phyloP scores from a whole-genome alignment of 2,888 invertebrate species.

The Hydroisotoma schaefferi region DNA sequence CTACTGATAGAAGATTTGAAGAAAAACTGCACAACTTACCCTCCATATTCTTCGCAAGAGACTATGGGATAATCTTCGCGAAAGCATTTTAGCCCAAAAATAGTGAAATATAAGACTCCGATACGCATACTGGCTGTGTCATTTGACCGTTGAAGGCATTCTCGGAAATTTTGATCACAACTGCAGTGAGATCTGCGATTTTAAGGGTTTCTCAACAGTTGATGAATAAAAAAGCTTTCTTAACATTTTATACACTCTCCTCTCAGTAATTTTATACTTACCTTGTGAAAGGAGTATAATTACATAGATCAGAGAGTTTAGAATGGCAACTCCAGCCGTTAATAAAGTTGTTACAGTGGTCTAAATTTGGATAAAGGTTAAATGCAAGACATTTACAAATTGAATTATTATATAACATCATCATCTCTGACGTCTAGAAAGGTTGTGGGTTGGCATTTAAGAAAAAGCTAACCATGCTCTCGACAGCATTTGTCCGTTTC shows the following conservation, averaged over 20 bases:
- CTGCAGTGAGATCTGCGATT: slow-evolving; percentile 64
- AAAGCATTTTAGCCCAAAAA: slow-evolving; percentile 70
- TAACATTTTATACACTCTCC: too few relatives aligned
- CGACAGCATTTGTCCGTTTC: slow-evolving; percentile 65
- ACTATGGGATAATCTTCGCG: slow-evolving; percentile 55
- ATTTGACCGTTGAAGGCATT: slow-evolving; percentile 65
- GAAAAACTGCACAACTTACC: slow-evolving; percentile 28
- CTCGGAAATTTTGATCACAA: slow-evolving; percentile 67
- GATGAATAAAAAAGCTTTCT: too few relatives aligned
- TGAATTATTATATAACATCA: not conserved
- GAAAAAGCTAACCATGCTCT: slow-evolving; percentile 31
- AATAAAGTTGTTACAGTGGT: slow-evolving; percentile 36
- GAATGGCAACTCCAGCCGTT: slow-evolving; percentile 38
- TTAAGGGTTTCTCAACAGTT: not conserved
- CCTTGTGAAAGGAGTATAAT: slow-evolving; percentile 64
- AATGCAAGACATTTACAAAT: not conserved
- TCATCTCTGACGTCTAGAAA: too few relatives aligned
- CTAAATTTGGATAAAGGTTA: not conserved
- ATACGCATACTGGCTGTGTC: slow-evolving; percentile 68
- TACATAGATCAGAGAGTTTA: slow-evolving; percentile 61
- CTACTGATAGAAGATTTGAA: not conserved
- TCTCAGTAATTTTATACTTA: slow-evolving; percentile 46
- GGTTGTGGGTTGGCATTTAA: too few relatives aligned
- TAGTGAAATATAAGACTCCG: slow-evolving; percentile 71
- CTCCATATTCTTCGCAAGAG: slow-evolving; percentile 42